Base-by-base conservation (phyloP, 2,113 vertebrate species). In the Hyaena hyaena region DNA sequence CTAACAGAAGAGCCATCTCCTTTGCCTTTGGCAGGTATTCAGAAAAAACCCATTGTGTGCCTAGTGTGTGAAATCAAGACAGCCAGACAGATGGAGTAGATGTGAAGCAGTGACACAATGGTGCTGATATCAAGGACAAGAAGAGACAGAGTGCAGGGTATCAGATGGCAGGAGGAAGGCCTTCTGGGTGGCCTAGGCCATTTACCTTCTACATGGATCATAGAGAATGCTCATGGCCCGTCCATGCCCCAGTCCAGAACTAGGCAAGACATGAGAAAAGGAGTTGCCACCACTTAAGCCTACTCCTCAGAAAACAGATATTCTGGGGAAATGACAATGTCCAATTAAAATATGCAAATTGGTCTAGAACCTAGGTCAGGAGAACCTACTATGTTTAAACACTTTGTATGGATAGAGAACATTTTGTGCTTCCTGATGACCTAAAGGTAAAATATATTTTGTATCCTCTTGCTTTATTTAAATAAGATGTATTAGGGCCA, bases 401-500 rank as follows among this genome's bases (percentile, higher is more conserved):
- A 43, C 2, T 6, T 2, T 45, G 2, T 48, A 4, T 50, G 33
- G 93, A 17, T 71, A 33, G 23, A 63, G 11, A 63, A 80, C 2
- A 2, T 26, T 68, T 76, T 10, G 12, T 33, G 14, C 50, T 45
- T 66, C 14, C n/a, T 89, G 19, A 39, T 7, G 5, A 4, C 23
- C 33, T 50, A 77, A 48, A 93, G 33, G 76, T 35, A 26, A 88
- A 68, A 19, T 61, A 9, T 61, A 39, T 17, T 35, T 9, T 76
- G 39, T 39, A 39, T 11, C 24, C 15, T n/a, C 15, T 58, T 84
- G 24, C 48, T 88, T 93, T 91, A 33, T 69, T 92, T 95, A 92
- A 90, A 39, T 68, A 79, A 65, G 73, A 61, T 48, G 10, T 7
- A 58, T 61, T 61, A 61, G 58, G 58, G 7, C 21, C 58, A 61